These are phyloP conservation scores for Cyprinella venusta DNA, from an alignment of 2,797 vertebrate genomes.

Conservation along the genomic window DNA sequence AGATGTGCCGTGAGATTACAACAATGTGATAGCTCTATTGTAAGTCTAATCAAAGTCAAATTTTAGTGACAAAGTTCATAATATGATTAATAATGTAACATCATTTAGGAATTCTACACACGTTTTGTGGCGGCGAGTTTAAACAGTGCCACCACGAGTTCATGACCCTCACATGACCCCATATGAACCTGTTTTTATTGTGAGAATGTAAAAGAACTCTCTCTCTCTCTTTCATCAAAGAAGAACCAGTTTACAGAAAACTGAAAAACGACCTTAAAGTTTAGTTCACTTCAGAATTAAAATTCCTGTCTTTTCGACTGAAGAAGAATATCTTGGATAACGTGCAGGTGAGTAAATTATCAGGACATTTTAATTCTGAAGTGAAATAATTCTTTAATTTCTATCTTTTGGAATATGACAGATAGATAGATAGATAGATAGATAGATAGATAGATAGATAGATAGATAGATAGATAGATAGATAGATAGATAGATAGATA, in stretches of 20 bases:
- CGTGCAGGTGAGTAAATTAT: too few relatives aligned
- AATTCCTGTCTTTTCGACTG: too few relatives aligned
- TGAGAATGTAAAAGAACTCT: slow-evolving; percentile 43
- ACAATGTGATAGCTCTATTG: background rate
- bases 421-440: too few relatives aligned
- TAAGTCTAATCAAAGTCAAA: background rate
- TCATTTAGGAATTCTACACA: background rate
- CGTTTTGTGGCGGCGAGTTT: background rate
- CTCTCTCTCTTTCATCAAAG: background rate
- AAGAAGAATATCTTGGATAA: too few relatives aligned
- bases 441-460: too few relatives aligned
- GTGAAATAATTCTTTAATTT: too few relatives aligned
- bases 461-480: too few relatives aligned
- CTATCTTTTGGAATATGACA: too few relatives aligned
- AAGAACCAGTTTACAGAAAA: background rate
- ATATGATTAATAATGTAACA: background rate
- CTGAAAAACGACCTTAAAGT: background rate
- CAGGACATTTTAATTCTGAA: too few relatives aligned
- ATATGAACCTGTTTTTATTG: slow-evolving; percentile 83
- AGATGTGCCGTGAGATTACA: background rate
- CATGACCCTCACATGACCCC: slow-evolving; percentile 90
- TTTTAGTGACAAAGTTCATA: background rate
- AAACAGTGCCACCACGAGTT: slow-evolving; percentile 71
- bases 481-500: too few relatives aligned
- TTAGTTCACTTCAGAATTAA: too few relatives aligned